Evolutionary conservation across 2,888 invertebrate genomes (phyloP).

Genomic region (Dastarcus helophoroides): DNA sequence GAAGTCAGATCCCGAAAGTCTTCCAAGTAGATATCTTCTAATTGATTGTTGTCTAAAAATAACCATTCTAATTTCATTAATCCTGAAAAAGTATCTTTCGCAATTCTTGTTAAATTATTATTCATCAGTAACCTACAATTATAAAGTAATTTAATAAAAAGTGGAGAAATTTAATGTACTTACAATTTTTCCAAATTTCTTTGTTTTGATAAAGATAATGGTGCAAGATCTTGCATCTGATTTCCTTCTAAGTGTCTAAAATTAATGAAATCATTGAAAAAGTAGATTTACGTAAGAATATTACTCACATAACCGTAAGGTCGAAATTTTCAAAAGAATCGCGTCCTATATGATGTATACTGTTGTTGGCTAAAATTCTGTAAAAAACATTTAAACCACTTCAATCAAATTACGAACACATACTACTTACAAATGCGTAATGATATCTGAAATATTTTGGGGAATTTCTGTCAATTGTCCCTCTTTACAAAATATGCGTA

Average conservation of each 20-base stretch:
- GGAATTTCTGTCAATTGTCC: slow-evolving; percentile 24
- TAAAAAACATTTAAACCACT: slow-evolving; percentile 11
- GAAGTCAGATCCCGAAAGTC: slow-evolving; percentile 34
- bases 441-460: slow-evolving; percentile 22
- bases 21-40: slow-evolving; percentile 35
- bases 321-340: slow-evolving; percentile 23
- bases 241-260: slow-evolving; percentile 25
- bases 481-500: slow-evolving; percentile 18
- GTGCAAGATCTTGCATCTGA: slow-evolving; percentile 16
- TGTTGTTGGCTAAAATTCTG: slow-evolving; percentile 30
- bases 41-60: slow-evolving; percentile 37
- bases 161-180: slow-evolving; percentile 12
- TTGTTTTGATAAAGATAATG: slow-evolving; percentile 16
- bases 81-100: slow-evolving; percentile 34
- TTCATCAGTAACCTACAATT: slow-evolving; percentile 27
- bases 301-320: slow-evolving; percentile 15
- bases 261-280: neutral
- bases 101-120: slow-evolving; percentile 32
- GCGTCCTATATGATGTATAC: slow-evolving; percentile 19
- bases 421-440: slow-evolving; percentile 27
- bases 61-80: slow-evolving; percentile 38
- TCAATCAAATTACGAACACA: neutral
- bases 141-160: neutral
- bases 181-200: slow-evolving; percentile 19
- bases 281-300: neutral